Conservation (phyloP, 2,888 invertebrate genomes). For the Matsumyia berberina region DNA sequence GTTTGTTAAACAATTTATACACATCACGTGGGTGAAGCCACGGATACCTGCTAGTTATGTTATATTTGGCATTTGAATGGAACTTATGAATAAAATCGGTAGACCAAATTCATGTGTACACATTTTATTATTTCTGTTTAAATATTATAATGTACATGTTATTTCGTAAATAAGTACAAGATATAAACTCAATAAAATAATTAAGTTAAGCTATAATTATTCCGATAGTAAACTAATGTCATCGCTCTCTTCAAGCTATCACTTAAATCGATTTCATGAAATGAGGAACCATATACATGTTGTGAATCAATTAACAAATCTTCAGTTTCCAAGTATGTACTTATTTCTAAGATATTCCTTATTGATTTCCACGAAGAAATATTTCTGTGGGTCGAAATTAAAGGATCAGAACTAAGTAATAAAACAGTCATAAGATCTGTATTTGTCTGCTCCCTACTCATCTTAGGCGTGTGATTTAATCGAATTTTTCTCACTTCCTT, state of each 20-base stretch:
- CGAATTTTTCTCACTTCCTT: background rate
- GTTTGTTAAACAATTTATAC: too few species aligned
- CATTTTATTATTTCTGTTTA: background rate
- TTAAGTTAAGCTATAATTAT: too few species aligned
- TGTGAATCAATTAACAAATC: background rate
- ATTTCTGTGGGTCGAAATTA: background rate
- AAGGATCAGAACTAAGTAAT: background rate
- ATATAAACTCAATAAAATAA: too few species aligned
- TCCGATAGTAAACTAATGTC: background rate
- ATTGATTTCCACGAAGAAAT: background rate
- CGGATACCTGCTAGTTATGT: too few species aligned
- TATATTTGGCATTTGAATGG: too few species aligned
- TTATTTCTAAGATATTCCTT: background rate
- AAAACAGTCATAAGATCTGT: background rate
- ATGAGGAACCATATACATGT: background rate
- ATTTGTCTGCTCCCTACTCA: background rate
- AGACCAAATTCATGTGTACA: background rate
- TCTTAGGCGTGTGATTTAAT: background rate
- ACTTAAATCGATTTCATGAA: background rate
- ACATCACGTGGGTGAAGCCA: too few species aligned
- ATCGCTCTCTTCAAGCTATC: conserved; percentile 2
- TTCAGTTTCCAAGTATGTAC: background rate
- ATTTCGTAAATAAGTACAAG: too few species aligned
- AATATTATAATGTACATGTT: too few species aligned
- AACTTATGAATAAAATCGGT: too few species aligned